Evolutionary conservation across 35 echinoderm and acorn worm species (phyloP).

Genomic region (Strongylocentrotus purpuratus): DNA sequence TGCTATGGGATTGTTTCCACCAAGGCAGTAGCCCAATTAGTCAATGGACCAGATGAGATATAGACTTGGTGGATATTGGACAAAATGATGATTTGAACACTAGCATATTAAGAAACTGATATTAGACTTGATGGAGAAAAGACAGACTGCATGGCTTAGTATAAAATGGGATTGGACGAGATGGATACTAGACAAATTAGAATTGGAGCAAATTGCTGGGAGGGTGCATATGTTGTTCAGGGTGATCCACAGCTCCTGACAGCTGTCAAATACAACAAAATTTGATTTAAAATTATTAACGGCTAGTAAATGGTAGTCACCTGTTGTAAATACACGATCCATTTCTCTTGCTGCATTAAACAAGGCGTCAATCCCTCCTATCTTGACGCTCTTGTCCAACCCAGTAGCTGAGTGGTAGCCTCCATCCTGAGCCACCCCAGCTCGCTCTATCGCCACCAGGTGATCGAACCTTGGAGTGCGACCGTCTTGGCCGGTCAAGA

Average conservation of each 20-base stretch:
- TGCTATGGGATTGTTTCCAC: no score
- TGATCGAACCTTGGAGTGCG: conserved; percentile 62
- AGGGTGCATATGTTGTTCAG: no score
- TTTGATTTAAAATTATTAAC: not conserved
- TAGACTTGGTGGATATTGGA: no score
- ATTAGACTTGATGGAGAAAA: no score
- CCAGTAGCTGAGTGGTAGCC: conserved; percentile 61
- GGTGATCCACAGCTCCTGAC: not conserved
- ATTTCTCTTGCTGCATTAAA: conserved; percentile 76
- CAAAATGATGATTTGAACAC: no score
- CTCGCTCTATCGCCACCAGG: conserved; percentile 78
- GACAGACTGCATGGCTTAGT: no score
- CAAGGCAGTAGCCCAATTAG: no score
- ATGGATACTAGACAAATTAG: no score
- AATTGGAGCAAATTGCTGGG: no score
- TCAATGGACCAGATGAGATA: no score
- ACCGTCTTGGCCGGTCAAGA: conserved; percentile 58
- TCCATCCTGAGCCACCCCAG: conserved; percentile 71
- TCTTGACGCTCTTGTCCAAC: conserved; percentile 26
- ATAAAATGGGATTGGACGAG: no score
- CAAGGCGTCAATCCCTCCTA: conserved; percentile 64
- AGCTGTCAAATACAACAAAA: not conserved
- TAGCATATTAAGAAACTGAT: no score
- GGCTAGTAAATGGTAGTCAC: conserved; percentile 24
- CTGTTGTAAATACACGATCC: conserved; percentile 68